Evolutionary conservation across 2,113 vertebrate genomes (phyloP).

Genomic region (Polyodon spathula): DNA sequence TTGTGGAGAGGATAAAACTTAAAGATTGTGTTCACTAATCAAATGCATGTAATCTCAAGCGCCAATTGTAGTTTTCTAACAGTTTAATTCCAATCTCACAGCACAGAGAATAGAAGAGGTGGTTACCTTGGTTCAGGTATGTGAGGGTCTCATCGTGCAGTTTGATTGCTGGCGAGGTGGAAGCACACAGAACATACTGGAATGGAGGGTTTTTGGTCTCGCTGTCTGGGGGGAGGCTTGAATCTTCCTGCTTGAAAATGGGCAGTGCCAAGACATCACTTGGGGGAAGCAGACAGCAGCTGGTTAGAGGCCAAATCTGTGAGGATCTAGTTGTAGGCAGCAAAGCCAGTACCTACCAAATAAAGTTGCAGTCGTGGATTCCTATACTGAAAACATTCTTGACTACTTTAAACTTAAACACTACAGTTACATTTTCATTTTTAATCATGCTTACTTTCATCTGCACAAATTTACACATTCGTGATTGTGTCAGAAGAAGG

Average conservation of each 20-base stretch:
- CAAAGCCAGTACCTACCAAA: background rate
- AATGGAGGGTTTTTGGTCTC: slow-evolving; percentile 68
- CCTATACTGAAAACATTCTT: no score
- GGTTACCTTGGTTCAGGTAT: slow-evolving; percentile 71
- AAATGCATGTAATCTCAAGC: no score
- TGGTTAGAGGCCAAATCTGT: background rate
- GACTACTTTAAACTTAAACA: no score
- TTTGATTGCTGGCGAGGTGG: slow-evolving; percentile 69
- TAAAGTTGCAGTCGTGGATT: background rate
- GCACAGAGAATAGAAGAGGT: background rate
- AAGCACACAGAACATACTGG: slow-evolving; percentile 69
- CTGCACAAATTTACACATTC: no score
- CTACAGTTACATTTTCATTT: no score
- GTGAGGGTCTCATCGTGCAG: slow-evolving; percentile 70
- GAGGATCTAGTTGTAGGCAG: background rate
- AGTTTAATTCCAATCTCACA: slow-evolving; percentile 7
- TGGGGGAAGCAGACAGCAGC: slow-evolving; percentile 29
- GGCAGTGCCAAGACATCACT: slow-evolving; percentile 73
- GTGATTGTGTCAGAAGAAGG: no score
- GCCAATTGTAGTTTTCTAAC: no score
- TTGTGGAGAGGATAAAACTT: no score
- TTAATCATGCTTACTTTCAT: no score
- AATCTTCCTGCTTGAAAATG: slow-evolving; percentile 76
- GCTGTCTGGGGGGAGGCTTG: slow-evolving; percentile 61
- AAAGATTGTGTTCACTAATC: no score